phyloP scores from a whole-genome alignment of 2,888 invertebrate genomes.

The Lepidochrysops patricia region DNA sequence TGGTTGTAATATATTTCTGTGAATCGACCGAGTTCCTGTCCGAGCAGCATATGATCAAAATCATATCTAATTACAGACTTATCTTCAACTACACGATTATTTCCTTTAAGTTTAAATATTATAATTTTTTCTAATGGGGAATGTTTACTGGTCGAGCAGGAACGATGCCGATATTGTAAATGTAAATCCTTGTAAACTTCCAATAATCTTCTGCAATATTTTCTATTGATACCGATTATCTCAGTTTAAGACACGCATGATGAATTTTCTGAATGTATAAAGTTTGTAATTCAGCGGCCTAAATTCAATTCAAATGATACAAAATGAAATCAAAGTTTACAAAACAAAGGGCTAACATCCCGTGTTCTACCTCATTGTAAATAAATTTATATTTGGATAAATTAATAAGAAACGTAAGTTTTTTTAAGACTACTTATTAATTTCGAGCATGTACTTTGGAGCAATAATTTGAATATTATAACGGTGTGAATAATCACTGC shows the following conservation, averaged over 20 bases:
- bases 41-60: too few relatives aligned
- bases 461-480: constrained; percentile 50
- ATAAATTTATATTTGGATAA: constrained; percentile 60
- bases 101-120: too few relatives aligned
- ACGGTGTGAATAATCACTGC: constrained; percentile 42
- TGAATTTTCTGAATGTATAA: constrained; percentile 9
- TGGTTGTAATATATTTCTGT: constrained; percentile 14
- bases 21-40: neutral
- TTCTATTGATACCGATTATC: constrained; percentile 7
- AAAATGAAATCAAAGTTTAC: constrained; percentile 36
- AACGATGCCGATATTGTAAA: too few relatives aligned
- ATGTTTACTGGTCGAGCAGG: too few relatives aligned
- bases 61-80: too few relatives aligned
- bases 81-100: too few relatives aligned
- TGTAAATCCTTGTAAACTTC: neutral
- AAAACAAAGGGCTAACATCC: constrained; percentile 54
- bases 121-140: too few relatives aligned
- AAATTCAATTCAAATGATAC: constrained; percentile 14
- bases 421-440: constrained; percentile 37
- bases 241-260: neutral
- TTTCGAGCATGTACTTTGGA: constrained; percentile 42
- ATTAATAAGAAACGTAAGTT: constrained; percentile 51
- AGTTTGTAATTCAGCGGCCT: constrained; percentile 22
- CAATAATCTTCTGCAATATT: neutral
- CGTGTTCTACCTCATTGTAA: constrained; percentile 71